Evolutionary conservation across 1,140 invertebrate genomes (phyloP).

Genomic region (Drosophila repletoides): DNA sequence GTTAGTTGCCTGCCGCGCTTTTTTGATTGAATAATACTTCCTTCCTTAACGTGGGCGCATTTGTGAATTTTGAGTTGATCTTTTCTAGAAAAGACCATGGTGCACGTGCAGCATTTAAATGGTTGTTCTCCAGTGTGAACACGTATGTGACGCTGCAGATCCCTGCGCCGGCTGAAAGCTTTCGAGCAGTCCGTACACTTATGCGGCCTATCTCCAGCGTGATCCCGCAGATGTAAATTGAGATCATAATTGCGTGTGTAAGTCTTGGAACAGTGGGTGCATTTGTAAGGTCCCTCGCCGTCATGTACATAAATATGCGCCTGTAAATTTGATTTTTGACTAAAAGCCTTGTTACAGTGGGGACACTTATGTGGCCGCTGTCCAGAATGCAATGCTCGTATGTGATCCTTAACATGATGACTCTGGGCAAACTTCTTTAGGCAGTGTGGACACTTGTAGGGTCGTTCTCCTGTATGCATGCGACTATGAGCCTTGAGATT

Average conservation of each 20-base stretch:
- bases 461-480: constrained; percentile 12
- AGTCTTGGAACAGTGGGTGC: neutral
- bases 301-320: constrained; percentile 8
- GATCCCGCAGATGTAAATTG: neutral
- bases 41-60: neutral
- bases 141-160: constrained; percentile 12
- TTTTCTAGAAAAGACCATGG: neutral
- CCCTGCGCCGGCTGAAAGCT: constrained; percentile 8
- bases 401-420: constrained; percentile 18
- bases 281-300: constrained; percentile 2
- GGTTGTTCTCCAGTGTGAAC: constrained; percentile 14
- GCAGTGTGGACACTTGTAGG: constrained; percentile 13
- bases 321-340: constrained; percentile 22
- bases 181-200: constrained; percentile 8
- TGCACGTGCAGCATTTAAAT: constrained; percentile 4
- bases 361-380: constrained; percentile 27
- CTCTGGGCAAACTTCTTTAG: constrained; percentile 10
- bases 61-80: constrained; percentile 1
- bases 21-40: neutral
- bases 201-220: constrained; percentile 3
- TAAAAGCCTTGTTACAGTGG: constrained; percentile 17
- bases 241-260: constrained; percentile 21
- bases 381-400: neutral
- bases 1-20: neutral
- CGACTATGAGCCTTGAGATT: neutral